Percentiles rank a stretch among this genome's conserved stretches.
Evolutionary conservation across 2,888 invertebrate species (phyloP).

Genomic region (Eurytoma californica): DNA sequence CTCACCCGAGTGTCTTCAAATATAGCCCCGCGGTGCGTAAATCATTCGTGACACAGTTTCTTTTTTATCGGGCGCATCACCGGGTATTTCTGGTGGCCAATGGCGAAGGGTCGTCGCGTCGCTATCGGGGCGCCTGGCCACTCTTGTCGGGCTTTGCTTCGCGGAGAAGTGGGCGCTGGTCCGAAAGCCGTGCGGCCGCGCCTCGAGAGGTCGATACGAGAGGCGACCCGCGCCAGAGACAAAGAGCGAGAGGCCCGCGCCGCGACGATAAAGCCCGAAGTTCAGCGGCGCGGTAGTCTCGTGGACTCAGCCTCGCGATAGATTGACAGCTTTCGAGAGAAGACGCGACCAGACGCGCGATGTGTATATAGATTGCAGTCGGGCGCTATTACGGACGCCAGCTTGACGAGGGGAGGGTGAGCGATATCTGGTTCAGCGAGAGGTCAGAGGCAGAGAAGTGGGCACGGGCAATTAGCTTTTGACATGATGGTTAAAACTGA

Average conservation of each 20-base stretch:
- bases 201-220: conserved; percentile 14
- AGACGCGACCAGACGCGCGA: conserved; percentile 43
- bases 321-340: conserved; percentile 69
- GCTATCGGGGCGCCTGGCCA: conserved; percentile 57
- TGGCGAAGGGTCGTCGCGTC: conserved; percentile 30
- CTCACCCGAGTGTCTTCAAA: conserved; percentile 38
- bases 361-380: conserved; percentile 10
- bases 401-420: conserved; percentile 20
- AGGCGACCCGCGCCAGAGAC: background rate
- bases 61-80: conserved; percentile 18
- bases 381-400: conserved; percentile 23
- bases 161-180: background rate
- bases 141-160: conserved; percentile 58
- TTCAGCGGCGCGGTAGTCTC: conserved; percentile 5
- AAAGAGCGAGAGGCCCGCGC: background rate
- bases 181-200: background rate
- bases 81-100: conserved; percentile 26
- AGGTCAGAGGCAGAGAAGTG: conserved; percentile 42
- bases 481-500: conserved; percentile 44
- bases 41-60: conserved; percentile 50
- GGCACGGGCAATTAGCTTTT: conserved; percentile 45
- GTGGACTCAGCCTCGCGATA: conserved; percentile 41
- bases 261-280: conserved; percentile 5
- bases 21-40: conserved; percentile 57
- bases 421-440: conserved; percentile 10